Conservation (phyloP, 1,140 invertebrate genomes). For the Riptortus pedestris region DNA sequence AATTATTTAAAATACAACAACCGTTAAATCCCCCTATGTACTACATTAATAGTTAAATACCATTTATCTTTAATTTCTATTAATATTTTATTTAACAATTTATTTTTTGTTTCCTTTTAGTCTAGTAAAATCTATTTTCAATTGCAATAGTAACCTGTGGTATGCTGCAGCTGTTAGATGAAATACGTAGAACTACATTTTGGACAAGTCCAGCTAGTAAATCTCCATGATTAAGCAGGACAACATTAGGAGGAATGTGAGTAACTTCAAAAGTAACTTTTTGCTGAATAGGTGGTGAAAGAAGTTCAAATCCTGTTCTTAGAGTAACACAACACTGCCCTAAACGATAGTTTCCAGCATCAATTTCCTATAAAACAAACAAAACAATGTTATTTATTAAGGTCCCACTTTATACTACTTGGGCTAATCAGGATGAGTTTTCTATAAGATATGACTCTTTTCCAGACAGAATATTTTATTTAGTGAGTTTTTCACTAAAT, state of each 20-base stretch:
- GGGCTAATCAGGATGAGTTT: too few relatives aligned
- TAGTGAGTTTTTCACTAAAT: too few relatives aligned
- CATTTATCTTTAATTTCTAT: too few relatives aligned
- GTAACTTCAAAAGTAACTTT: slow-evolving; percentile 39
- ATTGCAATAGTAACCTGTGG: slow-evolving; percentile 34
- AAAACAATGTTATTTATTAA: not conserved
- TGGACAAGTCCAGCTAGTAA: slow-evolving; percentile 44
- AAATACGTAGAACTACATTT: slow-evolving; percentile 38
- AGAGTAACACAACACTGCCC: slow-evolving; percentile 37
- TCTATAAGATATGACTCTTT: too few relatives aligned
- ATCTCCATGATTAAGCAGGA: slow-evolving; percentile 37
- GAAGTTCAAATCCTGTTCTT: slow-evolving; percentile 47
- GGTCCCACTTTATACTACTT: not conserved
- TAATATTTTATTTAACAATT: too few relatives aligned
- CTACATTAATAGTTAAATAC: too few relatives aligned
- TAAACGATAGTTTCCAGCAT: slow-evolving; percentile 38
- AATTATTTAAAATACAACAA: too few relatives aligned
- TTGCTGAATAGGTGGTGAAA: slow-evolving; percentile 42
- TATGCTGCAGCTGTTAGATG: slow-evolving; percentile 41
- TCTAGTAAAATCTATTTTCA: too few relatives aligned
- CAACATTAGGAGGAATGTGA: slow-evolving; percentile 34
- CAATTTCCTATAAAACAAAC: slow-evolving; percentile 33
- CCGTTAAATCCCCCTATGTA: too few relatives aligned
- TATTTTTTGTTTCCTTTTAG: too few relatives aligned
- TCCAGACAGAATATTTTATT: not conserved